Conservation (phyloP, 64 coral and sea anemone genomes). For the Montipora sp. region DNA sequence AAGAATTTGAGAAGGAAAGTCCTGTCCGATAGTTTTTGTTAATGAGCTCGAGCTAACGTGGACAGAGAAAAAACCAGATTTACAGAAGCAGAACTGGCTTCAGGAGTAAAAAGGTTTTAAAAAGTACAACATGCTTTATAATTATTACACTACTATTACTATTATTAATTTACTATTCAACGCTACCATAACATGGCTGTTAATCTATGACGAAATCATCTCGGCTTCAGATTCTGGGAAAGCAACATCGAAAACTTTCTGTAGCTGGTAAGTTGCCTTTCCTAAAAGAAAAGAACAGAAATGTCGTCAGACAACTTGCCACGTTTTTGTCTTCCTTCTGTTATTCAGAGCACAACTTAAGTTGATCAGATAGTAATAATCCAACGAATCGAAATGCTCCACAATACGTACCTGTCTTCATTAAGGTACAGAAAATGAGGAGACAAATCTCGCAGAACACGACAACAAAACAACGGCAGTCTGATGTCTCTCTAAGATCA, state of each 20-base stretch:
- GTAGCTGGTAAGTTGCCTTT: constrained; percentile 57
- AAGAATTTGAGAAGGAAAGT: too few species aligned
- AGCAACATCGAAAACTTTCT: constrained; percentile 71
- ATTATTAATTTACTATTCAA: neutral
- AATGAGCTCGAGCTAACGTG: too few species aligned
- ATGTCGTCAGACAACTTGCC: neutral
- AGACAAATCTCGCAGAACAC: too few species aligned
- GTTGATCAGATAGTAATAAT: neutral
- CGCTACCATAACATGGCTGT: neutral
- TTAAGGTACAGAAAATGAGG: neutral
- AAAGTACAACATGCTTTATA: neutral
- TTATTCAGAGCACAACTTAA: neutral
- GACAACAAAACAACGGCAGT: too few species aligned
- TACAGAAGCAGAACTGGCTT: too few species aligned
- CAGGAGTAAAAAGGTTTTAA: neutral
- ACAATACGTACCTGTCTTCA: neutral
- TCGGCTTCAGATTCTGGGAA: constrained; percentile 67
- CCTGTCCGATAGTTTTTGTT: too few species aligned
- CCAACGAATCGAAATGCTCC: neutral
- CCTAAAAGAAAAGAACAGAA: constrained; percentile 52
- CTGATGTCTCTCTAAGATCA: too few species aligned
- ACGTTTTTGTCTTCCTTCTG: neutral
- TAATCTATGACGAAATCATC: constrained; percentile 28
- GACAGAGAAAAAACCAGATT: too few species aligned
- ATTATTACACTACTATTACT: neutral